Conservation (phyloP, 2,797 vertebrate genomes). For the Forpus xanthops region DNA sequence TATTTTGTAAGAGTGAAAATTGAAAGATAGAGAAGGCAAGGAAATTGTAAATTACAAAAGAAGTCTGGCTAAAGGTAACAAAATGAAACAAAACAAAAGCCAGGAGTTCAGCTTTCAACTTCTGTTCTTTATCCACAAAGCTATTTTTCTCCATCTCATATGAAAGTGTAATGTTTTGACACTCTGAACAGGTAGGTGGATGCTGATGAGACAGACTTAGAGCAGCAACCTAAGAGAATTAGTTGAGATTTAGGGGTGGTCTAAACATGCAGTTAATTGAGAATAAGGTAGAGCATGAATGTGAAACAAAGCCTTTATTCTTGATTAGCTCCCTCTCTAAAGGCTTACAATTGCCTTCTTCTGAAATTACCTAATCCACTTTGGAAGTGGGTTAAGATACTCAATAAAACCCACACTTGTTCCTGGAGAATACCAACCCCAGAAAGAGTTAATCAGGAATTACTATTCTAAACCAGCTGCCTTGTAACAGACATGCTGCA, state of each 20-base stretch:
- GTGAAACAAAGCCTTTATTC: slow-evolving; percentile 1
- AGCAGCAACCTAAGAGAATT: neutral
- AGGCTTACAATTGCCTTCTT: neutral
- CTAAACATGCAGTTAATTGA: slow-evolving; percentile 2
- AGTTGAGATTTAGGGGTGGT: neutral
- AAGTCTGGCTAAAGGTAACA: no score
- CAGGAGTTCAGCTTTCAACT: neutral
- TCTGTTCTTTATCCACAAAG: neutral
- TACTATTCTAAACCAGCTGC: neutral
- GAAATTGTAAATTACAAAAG: neutral
- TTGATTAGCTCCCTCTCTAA: slow-evolving; percentile 1
- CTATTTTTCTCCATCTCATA: neutral
- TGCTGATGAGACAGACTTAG: neutral
- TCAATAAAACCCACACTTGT: neutral
- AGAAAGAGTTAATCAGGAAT: neutral
- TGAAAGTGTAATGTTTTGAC: neutral
- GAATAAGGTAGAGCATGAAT: neutral
- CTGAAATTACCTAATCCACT: neutral
- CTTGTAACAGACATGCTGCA: neutral
- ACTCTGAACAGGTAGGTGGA: neutral
- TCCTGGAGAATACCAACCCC: neutral
- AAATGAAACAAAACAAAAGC: neutral
- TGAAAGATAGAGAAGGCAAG: neutral
- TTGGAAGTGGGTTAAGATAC: neutral
- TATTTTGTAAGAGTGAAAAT: neutral